These are phyloP conservation scores for Lobophora halterata DNA, from an alignment of 2,888 invertebrate species.

Conservation along the genomic window DNA sequence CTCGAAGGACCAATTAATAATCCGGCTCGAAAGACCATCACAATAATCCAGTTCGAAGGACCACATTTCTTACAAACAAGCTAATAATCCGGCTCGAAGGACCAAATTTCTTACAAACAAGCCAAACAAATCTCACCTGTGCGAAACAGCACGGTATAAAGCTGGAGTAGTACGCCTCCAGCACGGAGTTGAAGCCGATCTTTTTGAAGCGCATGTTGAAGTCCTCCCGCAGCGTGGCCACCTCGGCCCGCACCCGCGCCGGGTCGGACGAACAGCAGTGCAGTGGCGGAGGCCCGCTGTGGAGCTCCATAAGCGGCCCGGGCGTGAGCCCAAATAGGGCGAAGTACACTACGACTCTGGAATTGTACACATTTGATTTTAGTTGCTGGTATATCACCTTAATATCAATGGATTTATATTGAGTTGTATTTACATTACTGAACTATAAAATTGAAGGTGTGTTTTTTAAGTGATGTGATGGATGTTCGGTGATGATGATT, in stretches of 20 bases:
- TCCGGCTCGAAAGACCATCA: too few species aligned
- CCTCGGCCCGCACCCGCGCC: slow-evolving; percentile 88
- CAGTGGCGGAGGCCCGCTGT: slow-evolving; percentile 81
- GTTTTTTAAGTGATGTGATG: too few species aligned
- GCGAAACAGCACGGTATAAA: slow-evolving; percentile 95
- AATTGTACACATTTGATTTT: background rate
- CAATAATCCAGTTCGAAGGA: too few species aligned
- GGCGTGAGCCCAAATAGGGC: slow-evolving; percentile 90
- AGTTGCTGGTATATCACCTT: too few species aligned
- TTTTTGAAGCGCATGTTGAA: slow-evolving; percentile 95
- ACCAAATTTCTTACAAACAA: too few species aligned
- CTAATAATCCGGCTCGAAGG: too few species aligned
- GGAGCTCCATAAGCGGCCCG: slow-evolving; percentile 87
- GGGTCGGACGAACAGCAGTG: slow-evolving; percentile 90
- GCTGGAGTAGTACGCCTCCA: slow-evolving; percentile 93
- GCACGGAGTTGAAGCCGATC: slow-evolving; percentile 90
- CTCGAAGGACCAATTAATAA: too few species aligned
- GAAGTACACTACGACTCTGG: slow-evolving; percentile 87
- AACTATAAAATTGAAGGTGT: too few species aligned
- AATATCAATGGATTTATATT: too few species aligned
- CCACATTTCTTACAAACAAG: too few species aligned
- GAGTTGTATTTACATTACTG: too few species aligned
- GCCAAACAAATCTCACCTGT: slow-evolving; percentile 81
- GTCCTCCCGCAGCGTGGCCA: slow-evolving; percentile 90
- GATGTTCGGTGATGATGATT: too few species aligned